Evolutionary conservation across 2,888 invertebrate genomes (phyloP).

Genomic region (Cataglyphis livida): DNA sequence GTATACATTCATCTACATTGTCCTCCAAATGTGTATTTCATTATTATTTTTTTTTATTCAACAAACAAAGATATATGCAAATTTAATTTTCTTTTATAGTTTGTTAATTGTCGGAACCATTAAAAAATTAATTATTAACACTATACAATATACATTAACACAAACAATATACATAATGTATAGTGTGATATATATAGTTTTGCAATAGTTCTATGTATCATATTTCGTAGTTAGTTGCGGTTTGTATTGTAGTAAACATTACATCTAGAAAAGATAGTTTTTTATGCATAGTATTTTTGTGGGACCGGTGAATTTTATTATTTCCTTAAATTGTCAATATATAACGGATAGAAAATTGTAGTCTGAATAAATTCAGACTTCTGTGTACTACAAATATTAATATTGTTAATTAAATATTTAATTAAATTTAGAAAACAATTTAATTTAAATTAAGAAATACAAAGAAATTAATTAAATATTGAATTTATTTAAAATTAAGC

Average conservation of each 20-base stretch:
- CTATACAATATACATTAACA: too few relatives aligned
- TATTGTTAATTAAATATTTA: too few relatives aligned
- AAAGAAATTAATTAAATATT: too few relatives aligned
- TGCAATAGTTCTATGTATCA: neutral
- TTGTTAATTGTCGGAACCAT: neutral
- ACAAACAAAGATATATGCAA: neutral
- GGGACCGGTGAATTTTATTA: neutral
- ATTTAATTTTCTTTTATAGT: neutral
- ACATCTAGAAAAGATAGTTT: neutral
- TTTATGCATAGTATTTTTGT: neutral
- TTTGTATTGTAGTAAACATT: slow-evolving; percentile 7
- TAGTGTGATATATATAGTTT: slow-evolving; percentile 11
- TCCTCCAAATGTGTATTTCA: too few relatives aligned
- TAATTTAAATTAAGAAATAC: too few relatives aligned
- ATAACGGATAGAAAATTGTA: neutral
- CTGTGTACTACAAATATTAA: too few relatives aligned
- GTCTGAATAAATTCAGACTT: too few relatives aligned
- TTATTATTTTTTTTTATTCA: neutral
- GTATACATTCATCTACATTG: neutral
- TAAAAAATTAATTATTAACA: neutral
- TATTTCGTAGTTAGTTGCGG: neutral
- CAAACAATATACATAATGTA: neutral
- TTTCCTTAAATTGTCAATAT: neutral
- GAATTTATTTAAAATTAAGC: too few relatives aligned
- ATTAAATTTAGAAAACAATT: too few relatives aligned